These are phyloP conservation scores for Drosophila oshimai DNA, from an alignment of 1,140 invertebrate genomes.

Conservation along the genomic window DNA sequence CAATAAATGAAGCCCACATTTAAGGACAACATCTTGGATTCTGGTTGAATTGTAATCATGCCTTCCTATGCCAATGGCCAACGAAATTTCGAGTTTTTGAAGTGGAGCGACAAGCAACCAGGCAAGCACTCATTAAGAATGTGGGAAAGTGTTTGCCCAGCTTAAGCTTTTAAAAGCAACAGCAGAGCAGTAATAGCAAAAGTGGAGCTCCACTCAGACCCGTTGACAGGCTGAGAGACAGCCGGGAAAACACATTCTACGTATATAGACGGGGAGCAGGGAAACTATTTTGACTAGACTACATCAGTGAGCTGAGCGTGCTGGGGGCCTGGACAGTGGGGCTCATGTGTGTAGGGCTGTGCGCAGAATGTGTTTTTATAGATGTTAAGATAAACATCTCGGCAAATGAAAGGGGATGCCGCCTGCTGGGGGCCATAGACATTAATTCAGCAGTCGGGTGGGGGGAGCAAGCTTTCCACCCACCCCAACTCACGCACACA, in stretches of 20 bases:
- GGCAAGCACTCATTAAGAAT: conserved; percentile 40
- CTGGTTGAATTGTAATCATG: background rate
- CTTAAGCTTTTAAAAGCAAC: conserved; percentile 67
- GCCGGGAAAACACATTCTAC: conserved; percentile 22
- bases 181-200: conserved; percentile 15
- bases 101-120: conserved; percentile 17
- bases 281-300: conserved; percentile 59
- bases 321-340: conserved; percentile 29
- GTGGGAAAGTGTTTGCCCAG: conserved; percentile 30
- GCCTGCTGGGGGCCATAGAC: conserved; percentile 29
- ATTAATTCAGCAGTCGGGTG: conserved; percentile 29
- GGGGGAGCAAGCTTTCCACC: background rate
- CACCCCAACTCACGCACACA: conserved; percentile 18
- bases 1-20: conserved; percentile 8
- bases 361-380: conserved; percentile 48
- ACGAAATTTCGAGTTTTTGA: conserved; percentile 10
- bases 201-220: conserved; percentile 36
- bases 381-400: conserved; percentile 63
- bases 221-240: conserved; percentile 47
- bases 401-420: conserved; percentile 31
- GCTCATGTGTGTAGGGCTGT: conserved; percentile 1
- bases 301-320: conserved; percentile 48
- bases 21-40: conserved; percentile 6
- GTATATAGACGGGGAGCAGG: background rate
- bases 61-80: conserved; percentile 11